Percentiles rank a stretch among this genome's conserved stretches.
phyloP scores from a whole-genome alignment of 2,113 vertebrate genomes.

The Notothenia rossii region DNA sequence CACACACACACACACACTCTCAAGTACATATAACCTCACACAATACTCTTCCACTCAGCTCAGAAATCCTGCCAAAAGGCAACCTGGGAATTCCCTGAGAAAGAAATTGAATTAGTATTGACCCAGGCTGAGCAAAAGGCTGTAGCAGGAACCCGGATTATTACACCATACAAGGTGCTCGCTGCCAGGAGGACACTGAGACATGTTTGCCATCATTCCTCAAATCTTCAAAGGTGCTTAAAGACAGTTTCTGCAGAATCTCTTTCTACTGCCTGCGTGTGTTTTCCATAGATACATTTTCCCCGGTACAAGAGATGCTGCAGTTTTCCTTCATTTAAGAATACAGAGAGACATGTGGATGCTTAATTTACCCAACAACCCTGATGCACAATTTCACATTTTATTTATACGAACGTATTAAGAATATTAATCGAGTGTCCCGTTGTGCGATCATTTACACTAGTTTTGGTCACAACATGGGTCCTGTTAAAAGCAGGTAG shows the following conservation, averaged over 20 bases:
- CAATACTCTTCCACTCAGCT: conserved; percentile 61
- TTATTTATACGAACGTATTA: neutral
- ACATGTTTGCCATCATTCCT: conserved; percentile 55
- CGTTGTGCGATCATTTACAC: neutral
- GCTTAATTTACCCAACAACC: neutral
- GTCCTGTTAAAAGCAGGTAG: neutral
- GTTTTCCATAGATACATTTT: conserved; percentile 2
- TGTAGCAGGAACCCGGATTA: conserved; percentile 72
- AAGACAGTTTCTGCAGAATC: conserved; percentile 3
- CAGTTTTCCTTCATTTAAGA: neutral
- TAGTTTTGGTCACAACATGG: conserved; percentile 7
- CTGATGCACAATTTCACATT: neutral
- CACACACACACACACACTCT: conserved; percentile 6
- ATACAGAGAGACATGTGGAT: neutral
- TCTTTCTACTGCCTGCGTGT: neutral
- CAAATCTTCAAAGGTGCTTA: conserved; percentile 29
- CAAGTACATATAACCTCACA: conserved; percentile 46
- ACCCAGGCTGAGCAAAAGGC: conserved; percentile 69
- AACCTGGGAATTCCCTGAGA: conserved; percentile 76
- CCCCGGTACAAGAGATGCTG: neutral
- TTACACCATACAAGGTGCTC: conserved; percentile 63
- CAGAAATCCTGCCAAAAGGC: conserved; percentile 75
- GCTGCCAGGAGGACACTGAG: conserved; percentile 55
- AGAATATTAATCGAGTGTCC: neutral
- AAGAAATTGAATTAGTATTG: conserved; percentile 84